Base-by-base conservation (phyloP, 2,797 vertebrate species). In the Hafferia zeledoni region DNA sequence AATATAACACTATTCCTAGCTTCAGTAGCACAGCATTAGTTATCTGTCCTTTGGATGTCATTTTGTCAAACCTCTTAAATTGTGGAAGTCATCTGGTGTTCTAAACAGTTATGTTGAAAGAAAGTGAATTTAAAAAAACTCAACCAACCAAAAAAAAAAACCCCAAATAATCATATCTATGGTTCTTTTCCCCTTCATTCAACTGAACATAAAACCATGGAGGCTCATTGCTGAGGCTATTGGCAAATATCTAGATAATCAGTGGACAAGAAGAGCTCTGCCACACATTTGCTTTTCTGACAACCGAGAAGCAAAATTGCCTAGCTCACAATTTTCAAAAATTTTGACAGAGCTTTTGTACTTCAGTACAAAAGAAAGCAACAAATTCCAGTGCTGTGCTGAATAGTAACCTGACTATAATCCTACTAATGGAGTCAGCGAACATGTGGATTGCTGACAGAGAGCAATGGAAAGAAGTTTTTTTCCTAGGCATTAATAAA, bases 381-480 rank as follows among this genome's bases (percentile, higher is more conserved):
- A 92, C 71, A 69, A 65, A 67, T 50, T 64, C 57, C 49, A 83
- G 33, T 31, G 39, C 61, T 31, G n/a, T 24, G n/a, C 19, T 37
- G 89, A 89, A 82, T 10, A 47, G 49, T 22, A 76, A 89, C 65
- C 41, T 83, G 67, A 75, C 23, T 49, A 53, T 63, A 92, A 76
- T 74, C 78, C 61, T 85, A 59, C 37, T 55, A 61, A 84, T 47
- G 13, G 44, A 70, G 43, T 82, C 77, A 81, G 75, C 69, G 20
- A 92, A 83, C 70, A 47, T 44, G 57, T 78, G 47, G 65, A 92
- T 47, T 89, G 85, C 79, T 96, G 70, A 85, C 55, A 55, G 0
- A 85, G 93, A 93, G 87, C n/a, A 86, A 83, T 37, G 74, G 83
- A 94, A 81, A 80, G 15, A 47, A 74, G 39, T 53, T 55, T 65